Evolutionary conservation across 2,888 invertebrate species (phyloP), one percentile per base, ranked within the genome.

Genomic region (Spilosoma lubricipeda): DNA sequence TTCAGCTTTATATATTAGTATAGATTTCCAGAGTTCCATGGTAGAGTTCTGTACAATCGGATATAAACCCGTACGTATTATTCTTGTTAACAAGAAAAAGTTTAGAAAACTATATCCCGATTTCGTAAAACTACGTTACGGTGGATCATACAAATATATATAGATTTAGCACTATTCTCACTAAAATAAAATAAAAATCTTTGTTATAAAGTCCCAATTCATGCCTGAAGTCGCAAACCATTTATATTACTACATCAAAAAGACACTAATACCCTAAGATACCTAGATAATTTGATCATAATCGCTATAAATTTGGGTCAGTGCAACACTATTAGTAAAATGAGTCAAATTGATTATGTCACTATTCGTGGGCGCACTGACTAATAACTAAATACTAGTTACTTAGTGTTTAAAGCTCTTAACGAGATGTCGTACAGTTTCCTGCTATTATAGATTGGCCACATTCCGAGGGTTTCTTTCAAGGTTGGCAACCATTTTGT

Each of bases 281-380:
- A n/a, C n/a, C n/a, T n/a, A 63, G 27, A 63, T 27, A 63, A 63
- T 7, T 30, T 15, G 27, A 30, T 45, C 30, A 27, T 45, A 30
- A 48, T 70, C 42, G 71, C 13, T 64, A 64, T 64, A 45, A 45
- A 20, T 48, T 45, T 1, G 30, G 63, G 42, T 48, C n/a, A 70
- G 70, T 65, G 3, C 30, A 66, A 39, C 15, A 42, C 39, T 27
- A 67, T 59, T 67, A 39, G 67, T 36, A 8, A 33, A 72, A 63
- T 67, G 72, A 72, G 67, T 72, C 72, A 72, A n/a, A 42, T 30
- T 45, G n/a, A 30, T 72, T 45, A 63, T 67, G n/a, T 63, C 42
- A 42, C 5, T 56, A 20, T 39, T 30, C 27, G 72, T 68, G 67
- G 72, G 72, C 56, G 67, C 45, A 72, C 36, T 27, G 18, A 63